Evolutionary conservation across 2,797 vertebrate genomes (phyloP), one percentile per base, ranked within the genome.

Genomic region (Sebastes cheni): DNA sequence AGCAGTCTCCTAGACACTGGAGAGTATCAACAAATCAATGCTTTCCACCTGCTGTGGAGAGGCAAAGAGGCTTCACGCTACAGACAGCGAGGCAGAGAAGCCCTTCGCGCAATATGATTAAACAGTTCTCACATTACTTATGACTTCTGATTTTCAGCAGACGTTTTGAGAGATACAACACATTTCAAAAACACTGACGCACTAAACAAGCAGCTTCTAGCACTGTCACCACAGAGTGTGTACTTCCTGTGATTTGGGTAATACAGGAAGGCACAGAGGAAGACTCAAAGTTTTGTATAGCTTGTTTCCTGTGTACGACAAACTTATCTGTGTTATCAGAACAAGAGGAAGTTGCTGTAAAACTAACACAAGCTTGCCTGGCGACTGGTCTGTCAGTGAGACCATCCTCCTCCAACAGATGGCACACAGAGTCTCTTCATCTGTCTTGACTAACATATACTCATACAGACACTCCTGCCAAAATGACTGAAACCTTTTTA

Each of bases 21-120:
- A 83, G 81, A 84, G 82, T 10, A 54, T 80, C 67, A 86, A 67
- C 82, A 90, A 90, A 91, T 89, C 88, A 67, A 83, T 88, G 85
- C 52, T 83, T 79, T 84, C 59, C 34, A 46, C 8, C 64, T 88
- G 67, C 75, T 74, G 65, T 52, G 67, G 73, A 77, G 50, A 65
- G 67, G 30, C 60, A 64, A 72, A 73, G 39, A 59, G 66, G 29
- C 61, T 39, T 62, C 68, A 20, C 29, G 30, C 72, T 65, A 25
- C 46, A 82, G 29, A 42, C 25, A 4, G 23, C 23, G 22, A 36
- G 54, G 58, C 62, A n/a, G 22, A 67, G 13, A 60, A 34, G 36
- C 5, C 3, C 34, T 30, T 60, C 18, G 8, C n/a, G 77, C 10
- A 14, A 16, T 13, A 22, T 32, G 36, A 50, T 22, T 22, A 70